phyloP scores from a whole-genome alignment of 2,797 vertebrate genomes.

The Peromyscus attwateri region DNA sequence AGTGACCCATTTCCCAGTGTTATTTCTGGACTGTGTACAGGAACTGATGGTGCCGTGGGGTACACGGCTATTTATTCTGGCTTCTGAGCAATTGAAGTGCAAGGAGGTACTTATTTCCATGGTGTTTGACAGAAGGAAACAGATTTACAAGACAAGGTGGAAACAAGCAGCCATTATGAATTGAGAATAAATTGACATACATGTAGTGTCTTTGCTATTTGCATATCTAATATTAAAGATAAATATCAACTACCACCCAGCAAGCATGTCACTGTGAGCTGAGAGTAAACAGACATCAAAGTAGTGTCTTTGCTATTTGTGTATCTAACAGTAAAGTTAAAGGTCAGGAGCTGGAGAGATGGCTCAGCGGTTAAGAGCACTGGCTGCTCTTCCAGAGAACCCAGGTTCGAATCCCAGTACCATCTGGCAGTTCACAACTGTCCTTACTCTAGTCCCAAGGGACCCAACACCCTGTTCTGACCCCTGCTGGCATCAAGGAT shows the following conservation, averaged over 20 bases:
- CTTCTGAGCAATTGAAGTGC: conserved; percentile 60
- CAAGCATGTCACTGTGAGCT: conserved; percentile 15
- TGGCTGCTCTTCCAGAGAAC: background rate
- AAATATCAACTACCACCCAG: conserved; percentile 21
- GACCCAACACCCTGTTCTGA: background rate
- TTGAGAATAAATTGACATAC: conserved; percentile 47
- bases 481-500: background rate
- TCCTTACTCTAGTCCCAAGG: background rate
- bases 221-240: background rate
- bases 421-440: background rate
- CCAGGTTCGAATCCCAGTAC: background rate
- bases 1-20: conserved; percentile 61
- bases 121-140: conserved; percentile 59
- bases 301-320: background rate
- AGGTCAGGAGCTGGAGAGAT: background rate
- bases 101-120: conserved; percentile 31
- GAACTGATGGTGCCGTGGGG: conserved; percentile 31
- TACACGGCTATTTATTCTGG: conserved; percentile 67
- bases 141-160: conserved; percentile 56
- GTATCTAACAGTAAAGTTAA: background rate
- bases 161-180: conserved; percentile 65
- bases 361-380: background rate
- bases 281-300: background rate
- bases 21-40: conserved; percentile 70
- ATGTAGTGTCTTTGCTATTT: background rate